Conservation (phyloP, 2,888 invertebrate genomes). For the Dicyrtoma fusca region DNA sequence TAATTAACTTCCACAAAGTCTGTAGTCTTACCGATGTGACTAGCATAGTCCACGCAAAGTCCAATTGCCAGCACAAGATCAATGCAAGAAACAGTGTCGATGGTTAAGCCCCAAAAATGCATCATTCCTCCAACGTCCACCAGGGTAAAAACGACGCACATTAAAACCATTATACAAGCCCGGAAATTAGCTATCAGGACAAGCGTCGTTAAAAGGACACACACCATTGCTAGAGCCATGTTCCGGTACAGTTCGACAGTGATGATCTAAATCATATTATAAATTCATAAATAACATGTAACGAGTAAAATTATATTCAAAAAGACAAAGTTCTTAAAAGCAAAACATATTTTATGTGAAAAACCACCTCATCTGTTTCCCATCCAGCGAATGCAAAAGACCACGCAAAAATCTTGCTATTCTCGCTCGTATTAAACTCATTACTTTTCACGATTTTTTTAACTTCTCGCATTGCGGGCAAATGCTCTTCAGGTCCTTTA, state of each 20-base stretch:
- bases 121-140: conserved; percentile 75
- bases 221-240: conserved; percentile 72
- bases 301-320: neutral
- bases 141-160: conserved; percentile 65
- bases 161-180: conserved; percentile 77
- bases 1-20: no score
- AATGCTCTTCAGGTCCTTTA: conserved; percentile 68
- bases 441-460: conserved; percentile 65
- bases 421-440: conserved; percentile 66
- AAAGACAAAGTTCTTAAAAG: no score
- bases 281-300: no score
- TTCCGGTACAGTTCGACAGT: conserved; percentile 76
- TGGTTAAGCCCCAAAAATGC: conserved; percentile 79
- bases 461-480: conserved; percentile 73
- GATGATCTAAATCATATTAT: conserved; percentile 64
- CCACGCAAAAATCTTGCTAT: conserved; percentile 72
- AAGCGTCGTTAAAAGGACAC: conserved; percentile 78
- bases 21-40: conserved; percentile 66
- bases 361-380: conserved; percentile 78
- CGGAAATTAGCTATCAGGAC: conserved; percentile 75
- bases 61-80: conserved; percentile 79
- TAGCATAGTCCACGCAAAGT: conserved; percentile 81
- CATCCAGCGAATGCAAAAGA: conserved; percentile 73
- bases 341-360: conserved; percentile 29
- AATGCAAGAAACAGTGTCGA: conserved; percentile 80